A percentile compares a stretch with the other conserved stretches of the same genome.
Evolutionary conservation across 2,888 invertebrate species (phyloP).

Genomic region (Epiblema foenella): DNA sequence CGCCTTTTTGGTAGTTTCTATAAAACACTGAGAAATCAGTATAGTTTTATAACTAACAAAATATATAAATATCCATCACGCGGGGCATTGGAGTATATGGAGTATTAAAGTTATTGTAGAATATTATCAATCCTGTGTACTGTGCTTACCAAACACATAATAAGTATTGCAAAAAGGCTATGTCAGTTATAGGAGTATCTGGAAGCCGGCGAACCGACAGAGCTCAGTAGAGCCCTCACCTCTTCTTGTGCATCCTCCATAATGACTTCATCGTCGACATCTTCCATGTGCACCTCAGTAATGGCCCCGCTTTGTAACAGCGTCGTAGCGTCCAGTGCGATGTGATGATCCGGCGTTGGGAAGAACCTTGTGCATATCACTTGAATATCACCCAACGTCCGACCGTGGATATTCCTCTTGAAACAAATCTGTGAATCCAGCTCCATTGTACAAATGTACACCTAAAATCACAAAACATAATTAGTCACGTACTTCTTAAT

Average conservation of each 20-base stretch:
- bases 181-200: slow-evolving; percentile 3
- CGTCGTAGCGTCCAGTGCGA: slow-evolving; percentile 92
- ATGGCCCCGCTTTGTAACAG: slow-evolving; percentile 93
- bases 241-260: slow-evolving; percentile 75
- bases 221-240: slow-evolving; percentile 65
- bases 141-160: neutral
- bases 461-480: slow-evolving; percentile 82
- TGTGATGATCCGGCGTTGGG: slow-evolving; percentile 91
- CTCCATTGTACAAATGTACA: slow-evolving; percentile 95
- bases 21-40: neutral
- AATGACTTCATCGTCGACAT: slow-evolving; percentile 80
- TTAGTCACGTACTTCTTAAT: slow-evolving; percentile 13
- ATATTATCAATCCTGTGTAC: neutral
- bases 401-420: slow-evolving; percentile 93
- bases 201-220: slow-evolving; percentile 25
- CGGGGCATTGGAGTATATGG: neutral
- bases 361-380: slow-evolving; percentile 89
- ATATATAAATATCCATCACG: neutral
- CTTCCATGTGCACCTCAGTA: slow-evolving; percentile 94
- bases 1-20: neutral
- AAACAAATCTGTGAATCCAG: slow-evolving; percentile 91
- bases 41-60: neutral
- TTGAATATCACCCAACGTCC: slow-evolving; percentile 91
- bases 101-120: neutral
- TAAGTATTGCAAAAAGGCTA: slow-evolving; percentile 2